A percentile compares a stretch with the other conserved stretches of the same genome.
Conservation (phyloP, 1,140 invertebrate genomes). For the Tetragonula clypearis region DNA sequence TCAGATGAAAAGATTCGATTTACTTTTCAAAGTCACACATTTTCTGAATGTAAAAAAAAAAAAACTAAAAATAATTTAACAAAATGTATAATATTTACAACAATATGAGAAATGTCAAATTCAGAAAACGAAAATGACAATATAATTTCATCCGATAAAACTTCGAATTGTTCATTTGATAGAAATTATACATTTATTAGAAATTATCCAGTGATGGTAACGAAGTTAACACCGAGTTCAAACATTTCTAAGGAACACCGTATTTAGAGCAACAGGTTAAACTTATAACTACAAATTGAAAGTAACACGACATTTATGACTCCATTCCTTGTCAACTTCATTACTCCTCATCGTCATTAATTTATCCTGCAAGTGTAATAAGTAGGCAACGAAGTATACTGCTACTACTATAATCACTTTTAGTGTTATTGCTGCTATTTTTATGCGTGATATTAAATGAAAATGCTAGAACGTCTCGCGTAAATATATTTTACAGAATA, state of each 20-base stretch:
- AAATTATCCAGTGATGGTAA: not conserved
- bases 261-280: slow-evolving; percentile 11
- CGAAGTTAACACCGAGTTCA: not conserved
- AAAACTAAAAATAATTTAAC: too few species aligned
- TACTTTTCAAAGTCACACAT: too few species aligned
- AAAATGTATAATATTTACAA: too few species aligned
- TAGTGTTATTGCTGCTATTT: not conserved
- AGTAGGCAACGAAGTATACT: not conserved
- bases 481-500: not conserved
- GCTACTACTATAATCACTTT: not conserved
- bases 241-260: not conserved
- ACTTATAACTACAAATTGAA: not conserved
- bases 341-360: not conserved
- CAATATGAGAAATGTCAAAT: too few species aligned
- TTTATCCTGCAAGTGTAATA: not conserved
- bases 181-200: too few species aligned
- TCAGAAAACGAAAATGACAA: too few species aligned
- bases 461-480: not conserved
- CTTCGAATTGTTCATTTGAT: too few species aligned
- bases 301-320: not conserved
- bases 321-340: not conserved
- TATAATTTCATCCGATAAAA: too few species aligned
- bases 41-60: too few species aligned
- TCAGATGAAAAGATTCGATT: too few species aligned
- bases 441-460: not conserved